Evolutionary conservation across 1,140 invertebrate genomes (phyloP), one percentile per base, ranked within the genome.

Genomic region (Caenorhabditis remanei): DNA sequence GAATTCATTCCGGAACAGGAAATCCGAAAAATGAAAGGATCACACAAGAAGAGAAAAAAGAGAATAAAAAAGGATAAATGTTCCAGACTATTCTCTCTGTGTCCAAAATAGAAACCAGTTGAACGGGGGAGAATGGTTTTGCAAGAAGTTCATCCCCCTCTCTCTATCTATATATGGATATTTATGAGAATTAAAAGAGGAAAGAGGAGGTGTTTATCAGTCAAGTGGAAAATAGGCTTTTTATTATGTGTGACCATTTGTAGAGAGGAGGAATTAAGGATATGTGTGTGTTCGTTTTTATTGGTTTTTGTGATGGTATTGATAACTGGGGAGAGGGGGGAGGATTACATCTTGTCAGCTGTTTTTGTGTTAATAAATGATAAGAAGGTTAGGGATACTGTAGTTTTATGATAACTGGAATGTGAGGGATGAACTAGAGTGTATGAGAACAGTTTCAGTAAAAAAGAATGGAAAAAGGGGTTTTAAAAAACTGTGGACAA

Each of bases 161-260:
- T n/a, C 14, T 58, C 14, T 58, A 58, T 58, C 16, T 16, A 58
- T 58, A 58, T 19, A 8, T n/a, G 56, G 56, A 21, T 53, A 53
- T 53, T 53, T 13, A 13, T 53, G 9, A 13, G 55, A 14, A 63
- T 32, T 9, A 7, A 7, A 24, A 32, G 21, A 63, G 21, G 14
- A 19, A 63, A 19, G 24, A 19, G 16, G 41, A 46, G 16, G 65
- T 19, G 40, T 19, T 71, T 46, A 71, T 71, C 65, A 71, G 65
- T 71, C 65, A 71, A 71, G 65, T 71, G 65, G 65, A 71, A 71
- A 71, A 65, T 65, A 71, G 40, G 13, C 65, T 71, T 71, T 71
- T 71, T 71, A 71, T 71, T 71, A 71, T 71, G 65, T 71, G 65
- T 71, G 65, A 71, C 65, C 65, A 46, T 65, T 21, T 6, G n/a